Conservation (phyloP, 2,888 invertebrate genomes). For the Ommatoiulus sabulosus region DNA sequence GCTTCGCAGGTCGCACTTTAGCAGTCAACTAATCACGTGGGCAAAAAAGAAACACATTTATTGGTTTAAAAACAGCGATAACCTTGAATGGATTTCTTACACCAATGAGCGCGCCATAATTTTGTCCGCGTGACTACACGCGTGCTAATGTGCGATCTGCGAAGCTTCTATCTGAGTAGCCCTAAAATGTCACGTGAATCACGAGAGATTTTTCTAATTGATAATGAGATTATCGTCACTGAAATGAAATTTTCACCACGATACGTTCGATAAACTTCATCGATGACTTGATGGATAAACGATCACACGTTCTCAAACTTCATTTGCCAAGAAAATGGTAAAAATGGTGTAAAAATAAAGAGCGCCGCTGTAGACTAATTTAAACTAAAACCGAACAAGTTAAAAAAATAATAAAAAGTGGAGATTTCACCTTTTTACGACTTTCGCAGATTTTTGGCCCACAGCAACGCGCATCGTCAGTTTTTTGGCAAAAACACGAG, state of each 20-base stretch:
- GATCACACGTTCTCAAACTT: not conserved
- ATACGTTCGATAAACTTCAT: not conserved
- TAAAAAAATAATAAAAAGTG: not conserved
- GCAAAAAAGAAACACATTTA: no score
- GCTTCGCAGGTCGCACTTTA: no score
- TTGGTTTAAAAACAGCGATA: no score
- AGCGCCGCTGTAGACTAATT: no score
- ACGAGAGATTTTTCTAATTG: not conserved
- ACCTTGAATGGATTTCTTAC: no score
- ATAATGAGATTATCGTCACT: not conserved
- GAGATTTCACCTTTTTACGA: not conserved
- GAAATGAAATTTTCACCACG: slow-evolving; percentile 9
- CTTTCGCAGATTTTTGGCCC: not conserved
- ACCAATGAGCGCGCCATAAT: no score
- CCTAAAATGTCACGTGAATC: not conserved
- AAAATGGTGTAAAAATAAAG: not conserved
- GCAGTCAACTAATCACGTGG: no score
- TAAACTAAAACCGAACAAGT: not conserved
- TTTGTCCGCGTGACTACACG: no score
- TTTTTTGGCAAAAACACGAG: not conserved
- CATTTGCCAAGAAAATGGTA: not conserved
- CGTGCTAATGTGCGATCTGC: no score
- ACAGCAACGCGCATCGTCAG: not conserved
- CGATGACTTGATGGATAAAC: no score
- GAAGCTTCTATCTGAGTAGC: no score